These are phyloP conservation scores for Mustelus asterias DNA, from an alignment of 2,113 vertebrate genomes.

Conservation along the genomic window DNA sequence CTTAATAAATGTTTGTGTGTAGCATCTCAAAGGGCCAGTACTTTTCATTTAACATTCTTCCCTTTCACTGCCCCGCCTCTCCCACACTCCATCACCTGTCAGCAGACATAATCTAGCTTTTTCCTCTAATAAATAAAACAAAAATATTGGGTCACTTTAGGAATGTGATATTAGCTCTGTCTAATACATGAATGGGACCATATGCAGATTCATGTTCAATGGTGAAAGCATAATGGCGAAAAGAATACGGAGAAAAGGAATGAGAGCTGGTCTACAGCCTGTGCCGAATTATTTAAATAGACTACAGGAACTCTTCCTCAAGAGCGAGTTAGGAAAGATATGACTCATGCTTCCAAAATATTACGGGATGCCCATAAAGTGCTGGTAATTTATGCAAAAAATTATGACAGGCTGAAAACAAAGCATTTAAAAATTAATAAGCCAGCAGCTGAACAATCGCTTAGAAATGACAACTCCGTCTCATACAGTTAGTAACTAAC, in stretches of 20 bases:
- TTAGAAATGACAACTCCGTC: background rate
- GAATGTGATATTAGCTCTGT: background rate
- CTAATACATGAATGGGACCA: background rate
- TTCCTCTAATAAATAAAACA: no score
- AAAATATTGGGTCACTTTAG: background rate
- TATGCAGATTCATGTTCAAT: background rate
- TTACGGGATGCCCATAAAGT: background rate
- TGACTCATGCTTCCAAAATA: background rate
- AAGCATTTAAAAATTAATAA: slow-evolving; percentile 6
- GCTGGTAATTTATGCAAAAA: background rate
- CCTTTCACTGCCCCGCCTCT: no score
- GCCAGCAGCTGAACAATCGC: background rate
- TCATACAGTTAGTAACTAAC: background rate
- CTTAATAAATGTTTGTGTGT: background rate
- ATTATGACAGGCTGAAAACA: background rate
- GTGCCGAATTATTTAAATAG: background rate
- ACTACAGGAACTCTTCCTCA: background rate
- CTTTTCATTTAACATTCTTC: background rate
- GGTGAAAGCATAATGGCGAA: background rate
- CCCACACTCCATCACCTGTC: background rate
- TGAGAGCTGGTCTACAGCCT: background rate
- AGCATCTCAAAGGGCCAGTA: background rate
- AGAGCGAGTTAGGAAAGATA: background rate
- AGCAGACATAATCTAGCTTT: background rate
- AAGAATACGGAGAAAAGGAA: background rate